Evolutionary conservation across 2,888 invertebrate species (phyloP).

Genomic region (Itoplectis maculator): DNA sequence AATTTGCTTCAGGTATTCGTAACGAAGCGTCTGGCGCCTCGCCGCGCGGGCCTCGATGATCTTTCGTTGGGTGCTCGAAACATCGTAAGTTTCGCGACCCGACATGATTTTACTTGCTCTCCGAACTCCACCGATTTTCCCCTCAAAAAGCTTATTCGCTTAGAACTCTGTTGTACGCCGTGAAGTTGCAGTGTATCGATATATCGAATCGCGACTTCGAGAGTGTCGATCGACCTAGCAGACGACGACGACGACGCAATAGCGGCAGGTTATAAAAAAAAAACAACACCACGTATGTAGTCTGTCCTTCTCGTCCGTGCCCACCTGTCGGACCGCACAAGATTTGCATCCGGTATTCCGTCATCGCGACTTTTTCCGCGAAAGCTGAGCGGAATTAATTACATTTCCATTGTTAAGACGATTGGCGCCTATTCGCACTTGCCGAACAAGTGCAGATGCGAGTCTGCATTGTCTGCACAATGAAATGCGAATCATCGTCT

Average conservation of each 20-base stretch:
- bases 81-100: slow-evolving; percentile 85
- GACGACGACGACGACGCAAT: not conserved
- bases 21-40: slow-evolving; percentile 87
- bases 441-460: no score
- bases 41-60: slow-evolving; percentile 87
- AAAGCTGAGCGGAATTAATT: not conserved
- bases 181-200: slow-evolving; percentile 49
- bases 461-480: no score
- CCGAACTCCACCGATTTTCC: not conserved
- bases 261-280: not conserved
- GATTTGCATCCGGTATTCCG: not conserved
- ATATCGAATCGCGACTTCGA: slow-evolving; percentile 30
- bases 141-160: no score
- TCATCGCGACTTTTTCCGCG: not conserved
- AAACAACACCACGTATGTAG: no score
- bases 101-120: slow-evolving; percentile 81
- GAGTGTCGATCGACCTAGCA: not conserved
- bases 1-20: slow-evolving; percentile 90
- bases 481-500: no score
- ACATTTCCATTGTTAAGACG: not conserved
- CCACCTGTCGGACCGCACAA: no score
- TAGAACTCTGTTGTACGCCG: not conserved
- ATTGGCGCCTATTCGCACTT: no score
- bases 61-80: slow-evolving; percentile 85
- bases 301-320: no score